These are phyloP conservation scores for Stomatorhinus ivindoensis DNA, from an alignment of 2,113 vertebrate species.

Conservation along the genomic window DNA sequence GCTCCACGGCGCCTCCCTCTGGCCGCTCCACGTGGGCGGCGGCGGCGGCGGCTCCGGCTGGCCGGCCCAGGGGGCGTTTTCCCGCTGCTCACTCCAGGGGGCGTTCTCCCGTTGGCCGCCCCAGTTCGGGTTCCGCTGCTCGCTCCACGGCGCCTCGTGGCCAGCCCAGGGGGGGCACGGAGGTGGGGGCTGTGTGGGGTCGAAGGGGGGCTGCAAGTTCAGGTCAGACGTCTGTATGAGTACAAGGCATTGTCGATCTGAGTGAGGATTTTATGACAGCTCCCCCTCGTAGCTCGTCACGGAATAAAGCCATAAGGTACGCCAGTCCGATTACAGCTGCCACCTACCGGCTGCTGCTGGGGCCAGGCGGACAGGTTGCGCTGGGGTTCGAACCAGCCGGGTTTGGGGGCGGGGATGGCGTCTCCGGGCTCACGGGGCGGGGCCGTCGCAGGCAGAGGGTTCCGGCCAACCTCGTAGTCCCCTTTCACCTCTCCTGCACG, in stretches of 20 bases:
- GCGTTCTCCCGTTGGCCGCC: slow-evolving; percentile 78
- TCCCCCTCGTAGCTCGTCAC: not conserved
- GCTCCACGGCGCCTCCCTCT: slow-evolving; percentile 84
- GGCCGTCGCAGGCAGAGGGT: slow-evolving; percentile 46
- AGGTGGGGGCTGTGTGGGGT: slow-evolving; percentile 76
- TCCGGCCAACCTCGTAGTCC: slow-evolving; percentile 73
- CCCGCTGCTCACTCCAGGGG: slow-evolving; percentile 86
- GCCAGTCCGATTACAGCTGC: not conserved
- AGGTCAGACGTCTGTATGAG: slow-evolving; percentile 26
- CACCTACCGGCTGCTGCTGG: slow-evolving; percentile 61
- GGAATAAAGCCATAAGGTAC: not conserved
- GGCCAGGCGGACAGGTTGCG: slow-evolving; percentile 83
- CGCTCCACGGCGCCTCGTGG: slow-evolving; percentile 93
- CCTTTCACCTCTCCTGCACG: slow-evolving; percentile 75
- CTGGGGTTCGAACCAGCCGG: slow-evolving; percentile 86
- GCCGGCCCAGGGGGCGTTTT: slow-evolving; percentile 55
- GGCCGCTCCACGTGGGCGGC: slow-evolving; percentile 80
- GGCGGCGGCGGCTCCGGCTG: slow-evolving; percentile 69
- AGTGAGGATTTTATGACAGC: not conserved
- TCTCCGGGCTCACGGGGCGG: slow-evolving; percentile 71
- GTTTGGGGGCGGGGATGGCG: slow-evolving; percentile 73
- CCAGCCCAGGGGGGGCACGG: slow-evolving; percentile 95
- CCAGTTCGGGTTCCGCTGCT: slow-evolving; percentile 87
- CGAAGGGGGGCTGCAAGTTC: slow-evolving; percentile 59
- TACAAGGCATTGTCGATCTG: not conserved